Base-by-base conservation (phyloP, 2,888 invertebrate species). In the Pharmacophagus antenor region DNA sequence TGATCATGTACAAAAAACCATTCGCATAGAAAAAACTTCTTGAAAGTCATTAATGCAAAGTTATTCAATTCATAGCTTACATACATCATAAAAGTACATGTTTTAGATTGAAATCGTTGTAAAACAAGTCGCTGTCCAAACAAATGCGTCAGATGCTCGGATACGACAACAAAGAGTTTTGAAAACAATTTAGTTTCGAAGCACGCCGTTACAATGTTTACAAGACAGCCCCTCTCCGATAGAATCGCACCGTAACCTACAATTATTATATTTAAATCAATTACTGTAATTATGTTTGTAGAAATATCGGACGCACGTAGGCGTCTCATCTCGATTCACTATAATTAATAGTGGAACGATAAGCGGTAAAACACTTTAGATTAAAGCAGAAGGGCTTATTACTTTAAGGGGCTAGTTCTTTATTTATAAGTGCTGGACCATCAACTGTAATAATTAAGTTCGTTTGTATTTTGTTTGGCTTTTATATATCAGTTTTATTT, bases 181-280 rank as follows among this genome's bases (percentile, higher is more conserved):
- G 62, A 69, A 49, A 70, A 68, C 62, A 63, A 64, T 65, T 66
- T 65, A 61, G 56, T 46, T 50, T 62, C 62, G 48, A 52, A 46
- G 58, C 64, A 65, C 64, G 63, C 61, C 68, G 74, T 72, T 72
- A 84, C 71, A 68, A 71, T 85, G 84, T 88, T 85, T 86, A 87
- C 80, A 80, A 72, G 77, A 73, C 71, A 75, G 21, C 31, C 47
- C 37, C 47, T 42, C 70, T 65, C 42, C 72, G 80, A 84, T 84
- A 77, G 70, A 67, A 83, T 82, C 84, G 70, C 56, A 54, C 63
- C 68, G 56, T 47, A 68, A 70, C 73, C 79, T 75, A 74, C 76
- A 73, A 85, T 87, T 87, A 86, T 82, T 80, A 81, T 80, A 85
- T 87, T 88, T 83, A 86, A 87, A 85, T 87, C 88, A 87, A 89